Evolutionary conservation across 1,140 invertebrate species (phyloP).

Genomic region (Ladona fulva): DNA sequence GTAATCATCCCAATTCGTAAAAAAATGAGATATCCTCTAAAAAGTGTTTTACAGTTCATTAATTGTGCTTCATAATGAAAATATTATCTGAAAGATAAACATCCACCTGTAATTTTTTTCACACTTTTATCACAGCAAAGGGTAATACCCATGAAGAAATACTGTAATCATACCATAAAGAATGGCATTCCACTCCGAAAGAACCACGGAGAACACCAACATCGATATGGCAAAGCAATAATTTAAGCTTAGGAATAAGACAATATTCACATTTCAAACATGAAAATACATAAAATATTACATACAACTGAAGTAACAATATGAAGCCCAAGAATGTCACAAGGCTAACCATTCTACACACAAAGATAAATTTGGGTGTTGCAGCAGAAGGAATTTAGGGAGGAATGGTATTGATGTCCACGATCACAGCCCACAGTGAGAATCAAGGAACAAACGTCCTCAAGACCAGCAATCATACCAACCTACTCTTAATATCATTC

Average conservation of each 20-base stretch:
- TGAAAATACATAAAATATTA: background rate
- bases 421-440: background rate
- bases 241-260: background rate
- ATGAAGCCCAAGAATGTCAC: background rate
- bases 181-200: background rate
- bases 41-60: too few relatives aligned
- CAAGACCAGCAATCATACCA: background rate
- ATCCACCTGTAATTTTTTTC: background rate
- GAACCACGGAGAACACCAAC: background rate
- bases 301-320: background rate
- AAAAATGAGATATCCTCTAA: too few relatives aligned
- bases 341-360: background rate
- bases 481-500: background rate
- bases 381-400: background rate
- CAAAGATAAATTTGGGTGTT: background rate
- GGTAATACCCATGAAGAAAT: conserved; percentile 3
- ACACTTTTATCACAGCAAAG: background rate
- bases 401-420: background rate
- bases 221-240: background rate
- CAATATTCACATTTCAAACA: background rate
- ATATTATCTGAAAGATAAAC: too few relatives aligned
- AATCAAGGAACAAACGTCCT: background rate
- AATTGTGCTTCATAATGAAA: too few relatives aligned
- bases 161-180: background rate
- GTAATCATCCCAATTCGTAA: too few relatives aligned